Evolutionary conservation across 2,888 invertebrate genomes (phyloP), one percentile per base, ranked within the genome.

Genomic region (Ochropleura leucogaster): DNA sequence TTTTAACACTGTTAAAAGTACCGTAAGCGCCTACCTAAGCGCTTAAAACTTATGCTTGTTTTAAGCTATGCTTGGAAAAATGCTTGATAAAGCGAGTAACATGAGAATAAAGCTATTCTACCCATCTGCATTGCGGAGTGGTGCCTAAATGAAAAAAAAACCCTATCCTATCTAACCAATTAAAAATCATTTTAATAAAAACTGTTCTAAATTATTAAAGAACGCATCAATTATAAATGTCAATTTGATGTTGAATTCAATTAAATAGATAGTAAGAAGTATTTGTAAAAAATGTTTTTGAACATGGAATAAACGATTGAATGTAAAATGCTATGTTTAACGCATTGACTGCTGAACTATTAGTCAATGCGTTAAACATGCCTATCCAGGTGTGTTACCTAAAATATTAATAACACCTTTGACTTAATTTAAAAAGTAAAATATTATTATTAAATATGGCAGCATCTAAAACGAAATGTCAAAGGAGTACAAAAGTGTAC

Each of bases 171-270:
- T 12, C 40, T 62, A 71, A 51, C 42, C n/a, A 72, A 57, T n/a
- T 60, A 53, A 67, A 77, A 68, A 30, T 18, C 1, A 18, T 40
- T 18, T 10, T 1, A 10, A 53, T 64, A 63, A 57, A 73, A 60
- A 65, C 18, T 60, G 68, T 77, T 82, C 80, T 77, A 73, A 83
- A 85, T 20, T 68, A 47, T 47, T 67, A 84, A 85, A 83, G 81
- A 86, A 85, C 86, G 88, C 90, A 93, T 93, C 95, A 95, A 95
- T 95, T 95, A 95, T 88, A 86, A 91, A 92, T 91, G 95, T 95
- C 95, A 95, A 95, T 95, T 95, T 90, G 86, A 90, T 89, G 87
- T 89, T 88, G 73, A 79, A 80, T 85, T 89, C 87, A 89, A 90
- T 87, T 88, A 89, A 66, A 67, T 87, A 86, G 80, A 30, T 68